A percentile compares a stretch with the other conserved stretches of the same genome.
These are phyloP conservation scores for Osmerus mordax DNA, from an alignment of 2,113 vertebrate species.

Conservation along the genomic window DNA sequence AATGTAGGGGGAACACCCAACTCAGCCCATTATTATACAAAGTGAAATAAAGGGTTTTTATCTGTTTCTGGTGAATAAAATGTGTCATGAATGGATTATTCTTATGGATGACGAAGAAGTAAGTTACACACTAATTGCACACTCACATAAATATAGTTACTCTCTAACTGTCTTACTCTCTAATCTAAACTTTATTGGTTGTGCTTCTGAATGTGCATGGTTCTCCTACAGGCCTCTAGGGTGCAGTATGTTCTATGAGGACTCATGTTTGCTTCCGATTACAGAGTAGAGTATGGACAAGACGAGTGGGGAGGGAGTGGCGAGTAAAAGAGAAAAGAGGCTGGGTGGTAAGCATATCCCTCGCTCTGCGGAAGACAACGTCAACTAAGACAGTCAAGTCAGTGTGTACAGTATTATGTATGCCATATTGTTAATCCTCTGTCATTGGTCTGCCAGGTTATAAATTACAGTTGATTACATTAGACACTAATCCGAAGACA, in stretches of 20 bases:
- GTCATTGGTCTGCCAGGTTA: too few species aligned
- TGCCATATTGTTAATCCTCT: too few species aligned
- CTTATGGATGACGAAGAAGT: slow-evolving; percentile 1
- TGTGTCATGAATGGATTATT: slow-evolving; percentile 42
- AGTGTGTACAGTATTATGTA: too few species aligned
- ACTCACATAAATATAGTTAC: too few species aligned
- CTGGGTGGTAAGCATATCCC: neutral
- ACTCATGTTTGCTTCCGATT: neutral
- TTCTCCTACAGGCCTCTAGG: slow-evolving; percentile 33
- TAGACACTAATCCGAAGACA: too few species aligned
- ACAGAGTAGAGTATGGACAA: slow-evolving; percentile 1
- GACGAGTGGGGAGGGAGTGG: slow-evolving; percentile 18
- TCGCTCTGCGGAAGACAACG: too few species aligned
- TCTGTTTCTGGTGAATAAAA: slow-evolving; percentile 57
- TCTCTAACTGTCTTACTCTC: too few species aligned
- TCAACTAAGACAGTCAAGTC: too few species aligned
- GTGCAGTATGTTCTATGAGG: slow-evolving; percentile 21
- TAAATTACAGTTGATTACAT: too few species aligned
- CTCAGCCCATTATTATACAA: slow-evolving; percentile 59
- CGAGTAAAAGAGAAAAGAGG: slow-evolving; percentile 10
- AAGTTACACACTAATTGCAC: too few species aligned
- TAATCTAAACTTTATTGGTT: neutral
- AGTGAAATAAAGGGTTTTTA: slow-evolving; percentile 78
- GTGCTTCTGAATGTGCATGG: slow-evolving; percentile 1
- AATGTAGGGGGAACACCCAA: slow-evolving; percentile 44